A percentile compares a stretch with the other conserved stretches of the same genome.
These are phyloP conservation scores for Amiota mariae DNA, from an alignment of 2,888 invertebrate species.

Conservation along the genomic window DNA sequence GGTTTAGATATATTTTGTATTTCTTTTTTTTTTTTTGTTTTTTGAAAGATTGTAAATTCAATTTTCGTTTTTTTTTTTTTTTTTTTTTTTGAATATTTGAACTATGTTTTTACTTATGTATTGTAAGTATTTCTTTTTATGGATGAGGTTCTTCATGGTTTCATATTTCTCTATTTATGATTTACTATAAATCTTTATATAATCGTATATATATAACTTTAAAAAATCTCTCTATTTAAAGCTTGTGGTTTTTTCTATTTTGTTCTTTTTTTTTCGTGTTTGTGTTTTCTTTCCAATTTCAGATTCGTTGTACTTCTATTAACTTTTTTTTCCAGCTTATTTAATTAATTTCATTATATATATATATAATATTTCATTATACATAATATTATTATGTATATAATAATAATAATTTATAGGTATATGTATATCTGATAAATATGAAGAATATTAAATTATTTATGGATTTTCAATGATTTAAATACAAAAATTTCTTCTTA, in stretches of 20 bases:
- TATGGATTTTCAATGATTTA: neutral
- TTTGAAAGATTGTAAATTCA: neutral
- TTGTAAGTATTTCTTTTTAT: too few relatives aligned
- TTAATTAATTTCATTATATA: constrained; percentile 9
- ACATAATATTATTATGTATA: neutral
- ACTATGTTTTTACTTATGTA: too few relatives aligned
- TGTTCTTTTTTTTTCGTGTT: neutral
- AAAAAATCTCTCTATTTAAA: constrained; percentile 32
- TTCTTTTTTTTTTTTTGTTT: neutral
- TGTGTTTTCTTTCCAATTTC: neutral
- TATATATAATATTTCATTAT: constrained; percentile 38
- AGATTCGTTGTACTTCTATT: constrained; percentile 53
- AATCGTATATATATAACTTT: too few relatives aligned
- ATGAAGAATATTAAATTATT: too few relatives aligned
- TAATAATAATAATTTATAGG: constrained; percentile 42
- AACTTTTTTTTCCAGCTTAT: constrained; percentile 18
- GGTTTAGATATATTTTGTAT: constrained; percentile 34
- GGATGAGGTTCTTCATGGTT: too few relatives aligned
- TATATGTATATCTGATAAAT: constrained; percentile 46
- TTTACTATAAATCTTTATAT: too few relatives aligned
- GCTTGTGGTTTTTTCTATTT: constrained; percentile 31
- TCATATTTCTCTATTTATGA: too few relatives aligned
- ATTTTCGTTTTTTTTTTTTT: neutral
- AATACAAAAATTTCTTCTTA: constrained; percentile 8
- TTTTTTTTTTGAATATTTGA: neutral